Conservation (phyloP, 1,140 invertebrate genomes). For the Armadillidium nasatum region DNA sequence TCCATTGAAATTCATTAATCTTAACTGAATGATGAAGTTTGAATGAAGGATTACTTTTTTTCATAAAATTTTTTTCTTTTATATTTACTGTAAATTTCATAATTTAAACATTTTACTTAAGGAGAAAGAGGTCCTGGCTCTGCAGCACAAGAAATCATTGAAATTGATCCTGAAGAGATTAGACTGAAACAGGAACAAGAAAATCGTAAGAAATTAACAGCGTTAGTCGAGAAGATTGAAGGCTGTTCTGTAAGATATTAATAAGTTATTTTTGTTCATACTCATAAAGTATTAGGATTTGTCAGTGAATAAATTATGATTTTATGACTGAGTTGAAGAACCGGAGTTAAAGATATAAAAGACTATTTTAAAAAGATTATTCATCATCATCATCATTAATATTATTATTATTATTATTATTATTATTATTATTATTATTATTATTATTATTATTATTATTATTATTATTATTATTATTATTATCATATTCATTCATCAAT, state of each 20-base stretch:
- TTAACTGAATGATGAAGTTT: background rate
- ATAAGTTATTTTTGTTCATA: no score
- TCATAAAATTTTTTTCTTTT: background rate
- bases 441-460: background rate
- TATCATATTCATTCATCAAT: no score
- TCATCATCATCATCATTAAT: no score
- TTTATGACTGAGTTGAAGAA: no score
- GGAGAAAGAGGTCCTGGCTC: conserved; percentile 35
- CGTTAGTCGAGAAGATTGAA: conserved; percentile 74
- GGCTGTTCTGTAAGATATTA: conserved; percentile 63
- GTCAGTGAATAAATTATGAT: no score
- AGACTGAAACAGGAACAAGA: conserved; percentile 57
- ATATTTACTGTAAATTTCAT: no score
- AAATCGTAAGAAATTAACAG: conserved; percentile 65
- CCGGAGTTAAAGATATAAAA: no score
- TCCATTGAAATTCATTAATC: no score
- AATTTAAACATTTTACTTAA: background rate
- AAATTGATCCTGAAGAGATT: conserved; percentile 55
- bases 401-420: background rate
- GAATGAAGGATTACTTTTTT: background rate
- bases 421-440: background rate
- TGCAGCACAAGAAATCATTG: conserved; percentile 46
- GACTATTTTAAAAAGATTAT: no score
- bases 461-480: background rate
- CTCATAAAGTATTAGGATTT: no score